phyloP scores from a whole-genome alignment of 2,113 vertebrate species.

The Amphiprion percula region DNA sequence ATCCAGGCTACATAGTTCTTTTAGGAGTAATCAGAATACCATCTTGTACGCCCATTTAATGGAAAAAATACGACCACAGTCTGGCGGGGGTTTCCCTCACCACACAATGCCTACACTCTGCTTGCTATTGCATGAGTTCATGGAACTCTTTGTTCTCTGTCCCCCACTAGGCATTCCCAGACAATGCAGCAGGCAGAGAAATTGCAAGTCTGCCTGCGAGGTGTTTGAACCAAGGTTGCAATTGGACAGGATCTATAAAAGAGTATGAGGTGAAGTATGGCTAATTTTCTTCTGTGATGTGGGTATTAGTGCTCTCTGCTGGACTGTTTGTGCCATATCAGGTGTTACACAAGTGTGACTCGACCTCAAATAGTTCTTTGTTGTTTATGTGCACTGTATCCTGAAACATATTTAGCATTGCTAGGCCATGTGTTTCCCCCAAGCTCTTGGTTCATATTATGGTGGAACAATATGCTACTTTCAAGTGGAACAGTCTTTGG shows the following conservation, averaged over 20 bases:
- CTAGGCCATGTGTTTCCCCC: background rate
- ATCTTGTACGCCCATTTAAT: slow-evolving; percentile 1
- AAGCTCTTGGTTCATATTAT: background rate
- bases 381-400: background rate
- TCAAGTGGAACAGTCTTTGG: background rate
- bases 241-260: slow-evolving; percentile 92
- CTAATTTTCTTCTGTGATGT: background rate
- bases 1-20: background rate
- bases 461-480: background rate
- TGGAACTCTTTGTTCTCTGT: slow-evolving; percentile 6
- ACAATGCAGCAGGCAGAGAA: slow-evolving; percentile 94
- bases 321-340: background rate
- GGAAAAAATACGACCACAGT: background rate
- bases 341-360: background rate
- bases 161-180: slow-evolving; percentile 87
- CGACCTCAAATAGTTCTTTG: background rate
- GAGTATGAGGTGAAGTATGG: slow-evolving; percentile 90
- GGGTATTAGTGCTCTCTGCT: background rate
- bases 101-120: slow-evolving; percentile 27
- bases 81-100: slow-evolving; percentile 15
- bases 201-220: slow-evolving; percentile 92
- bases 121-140: slow-evolving; percentile 16
- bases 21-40: background rate
- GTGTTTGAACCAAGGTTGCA: slow-evolving; percentile 88
- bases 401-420: background rate